These are phyloP conservation scores for Cecidostiba fungosa DNA, from an alignment of 2,888 invertebrate genomes.

Conservation along the genomic window DNA sequence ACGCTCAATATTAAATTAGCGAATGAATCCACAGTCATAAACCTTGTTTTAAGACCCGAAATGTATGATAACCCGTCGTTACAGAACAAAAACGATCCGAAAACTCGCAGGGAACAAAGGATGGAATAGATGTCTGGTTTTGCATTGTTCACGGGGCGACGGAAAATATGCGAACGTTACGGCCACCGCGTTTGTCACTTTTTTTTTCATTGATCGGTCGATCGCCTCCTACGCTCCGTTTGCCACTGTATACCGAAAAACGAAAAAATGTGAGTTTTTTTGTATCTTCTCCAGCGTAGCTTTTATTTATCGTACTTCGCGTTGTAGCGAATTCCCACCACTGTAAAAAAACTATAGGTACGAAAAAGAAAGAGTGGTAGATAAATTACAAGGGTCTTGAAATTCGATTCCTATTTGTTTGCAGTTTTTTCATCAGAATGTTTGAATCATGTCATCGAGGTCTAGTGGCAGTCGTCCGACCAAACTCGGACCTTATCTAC, in stretches of 20 bases:
- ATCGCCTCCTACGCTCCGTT: background rate
- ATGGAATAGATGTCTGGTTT: background rate
- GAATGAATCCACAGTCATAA: background rate
- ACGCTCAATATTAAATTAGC: background rate
- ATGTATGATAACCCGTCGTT: background rate
- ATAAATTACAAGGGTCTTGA: too few species aligned
- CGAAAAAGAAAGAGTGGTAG: background rate
- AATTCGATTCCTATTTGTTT: background rate
- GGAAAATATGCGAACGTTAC: background rate
- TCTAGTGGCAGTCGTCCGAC: background rate
- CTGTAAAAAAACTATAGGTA: background rate
- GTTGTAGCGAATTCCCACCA: background rate
- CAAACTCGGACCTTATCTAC: background rate
- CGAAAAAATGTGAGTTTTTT: background rate
- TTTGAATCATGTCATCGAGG: background rate
- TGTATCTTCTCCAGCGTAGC: background rate
- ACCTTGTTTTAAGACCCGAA: background rate
- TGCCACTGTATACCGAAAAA: background rate
- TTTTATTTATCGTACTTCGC: too few species aligned
- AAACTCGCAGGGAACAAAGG: constrained; percentile 1
- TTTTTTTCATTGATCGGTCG: background rate
- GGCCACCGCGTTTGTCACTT: background rate
- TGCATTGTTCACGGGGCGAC: background rate
- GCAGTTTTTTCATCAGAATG: background rate
- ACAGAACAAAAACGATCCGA: background rate